Percentiles rank a stretch among this genome's conserved stretches.
These are phyloP conservation scores for Fistularia tabacaria DNA, from an alignment of 2,797 vertebrate species.

Conservation along the genomic window DNA sequence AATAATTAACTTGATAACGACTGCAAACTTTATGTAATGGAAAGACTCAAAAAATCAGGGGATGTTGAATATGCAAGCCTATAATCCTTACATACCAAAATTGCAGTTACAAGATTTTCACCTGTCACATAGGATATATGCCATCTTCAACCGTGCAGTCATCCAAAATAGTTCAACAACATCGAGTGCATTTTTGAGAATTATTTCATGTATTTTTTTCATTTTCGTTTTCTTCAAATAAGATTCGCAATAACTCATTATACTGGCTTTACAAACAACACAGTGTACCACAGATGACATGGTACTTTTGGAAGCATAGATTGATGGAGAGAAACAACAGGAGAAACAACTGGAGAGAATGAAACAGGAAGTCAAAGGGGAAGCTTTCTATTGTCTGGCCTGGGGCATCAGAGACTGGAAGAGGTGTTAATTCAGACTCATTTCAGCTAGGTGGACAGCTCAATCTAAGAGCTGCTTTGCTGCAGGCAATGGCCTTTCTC, in stretches of 20 bases:
- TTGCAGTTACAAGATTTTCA: constrained; percentile 24
- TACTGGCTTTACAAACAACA: constrained; percentile 31
- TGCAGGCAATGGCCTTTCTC: constrained; percentile 76
- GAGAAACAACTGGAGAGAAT: constrained; percentile 26
- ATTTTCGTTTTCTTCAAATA: not conserved
- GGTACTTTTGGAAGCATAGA: constrained; percentile 27
- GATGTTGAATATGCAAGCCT: constrained; percentile 4
- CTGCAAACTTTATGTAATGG: constrained; percentile 8
- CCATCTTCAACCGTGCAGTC: constrained; percentile 20
- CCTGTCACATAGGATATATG: constrained; percentile 24
- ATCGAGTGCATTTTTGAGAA: constrained; percentile 46
- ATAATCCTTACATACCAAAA: constrained; percentile 27
- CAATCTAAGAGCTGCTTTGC: constrained; percentile 81
- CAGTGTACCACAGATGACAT: constrained; percentile 37
- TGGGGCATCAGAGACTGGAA: constrained; percentile 67
- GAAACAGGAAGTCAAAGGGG: constrained; percentile 57
- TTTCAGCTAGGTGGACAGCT: constrained; percentile 84
- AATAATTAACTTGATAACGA: constrained; percentile 1
- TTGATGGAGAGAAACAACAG: constrained; percentile 28
- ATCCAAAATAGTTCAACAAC: constrained; percentile 33
- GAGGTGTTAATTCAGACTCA: constrained; percentile 82
- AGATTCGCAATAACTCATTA: constrained; percentile 47
- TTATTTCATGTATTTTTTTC: constrained; percentile 23
- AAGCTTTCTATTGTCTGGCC: constrained; percentile 71
- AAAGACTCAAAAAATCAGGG: constrained; percentile 5